Conservation (phyloP, 2,797 vertebrate species). For the Sphaeramia orbicularis region DNA sequence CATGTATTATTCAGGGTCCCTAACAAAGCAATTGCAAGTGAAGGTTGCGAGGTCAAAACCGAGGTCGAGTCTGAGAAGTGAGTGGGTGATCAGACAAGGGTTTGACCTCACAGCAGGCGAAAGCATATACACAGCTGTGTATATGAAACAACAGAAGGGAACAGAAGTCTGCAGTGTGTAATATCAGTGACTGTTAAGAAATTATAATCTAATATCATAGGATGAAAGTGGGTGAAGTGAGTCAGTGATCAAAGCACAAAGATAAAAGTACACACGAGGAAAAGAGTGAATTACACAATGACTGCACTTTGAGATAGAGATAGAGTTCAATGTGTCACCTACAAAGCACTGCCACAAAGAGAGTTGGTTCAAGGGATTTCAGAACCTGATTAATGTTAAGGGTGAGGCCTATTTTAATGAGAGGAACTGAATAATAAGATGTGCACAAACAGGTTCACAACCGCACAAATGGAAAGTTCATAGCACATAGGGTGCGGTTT, state of each 20-base stretch:
- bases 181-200: slow-evolving; percentile 35
- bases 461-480: slow-evolving; percentile 25
- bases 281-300: slow-evolving; percentile 50
- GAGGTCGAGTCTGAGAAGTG: slow-evolving; percentile 49
- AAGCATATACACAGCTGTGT: slow-evolving; percentile 73
- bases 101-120: slow-evolving; percentile 35
- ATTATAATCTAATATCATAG: slow-evolving; percentile 66
- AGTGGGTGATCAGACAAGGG: slow-evolving; percentile 40
- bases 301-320: slow-evolving; percentile 57
- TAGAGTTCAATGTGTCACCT: slow-evolving; percentile 59
- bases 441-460: slow-evolving; percentile 10
- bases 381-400: slow-evolving; percentile 39
- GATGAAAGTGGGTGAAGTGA: slow-evolving; percentile 67
- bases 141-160: slow-evolving; percentile 57
- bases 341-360: slow-evolving; percentile 51
- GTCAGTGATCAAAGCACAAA: slow-evolving; percentile 72
- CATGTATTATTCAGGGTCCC: slow-evolving; percentile 72
- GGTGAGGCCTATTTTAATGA: slow-evolving; percentile 26
- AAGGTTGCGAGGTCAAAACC: slow-evolving; percentile 59
- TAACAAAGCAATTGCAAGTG: slow-evolving; percentile 45
- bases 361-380: slow-evolving; percentile 54
- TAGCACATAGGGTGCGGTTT: slow-evolving; percentile 27
- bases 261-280: slow-evolving; percentile 69
- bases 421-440: slow-evolving; percentile 37
- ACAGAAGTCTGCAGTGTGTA: slow-evolving; percentile 52